Percentiles rank a stretch among this genome's conserved stretches.
These are phyloP conservation scores for Phylloscopus collybita DNA, from an alignment of 2,797 vertebrate species.

Conservation along the genomic window DNA sequence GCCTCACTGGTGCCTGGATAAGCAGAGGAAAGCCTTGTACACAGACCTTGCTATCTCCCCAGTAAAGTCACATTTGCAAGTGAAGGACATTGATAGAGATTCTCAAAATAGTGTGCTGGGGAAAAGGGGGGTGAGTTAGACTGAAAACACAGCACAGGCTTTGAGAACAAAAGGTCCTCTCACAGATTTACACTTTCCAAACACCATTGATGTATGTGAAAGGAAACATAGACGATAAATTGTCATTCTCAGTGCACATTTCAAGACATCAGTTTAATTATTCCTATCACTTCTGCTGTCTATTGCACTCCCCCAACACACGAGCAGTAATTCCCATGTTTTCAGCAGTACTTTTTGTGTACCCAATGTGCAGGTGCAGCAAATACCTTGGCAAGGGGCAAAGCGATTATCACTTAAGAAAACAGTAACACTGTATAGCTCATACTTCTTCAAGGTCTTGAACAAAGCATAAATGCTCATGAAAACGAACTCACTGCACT, in stretches of 20 bases:
- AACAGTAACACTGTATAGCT: constrained; percentile 86
- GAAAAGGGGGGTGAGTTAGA: constrained; percentile 30
- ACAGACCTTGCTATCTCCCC: constrained; percentile 84
- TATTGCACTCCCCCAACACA: neutral
- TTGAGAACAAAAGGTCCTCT: constrained; percentile 80
- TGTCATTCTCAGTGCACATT: constrained; percentile 57
- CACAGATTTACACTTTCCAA: constrained; percentile 55
- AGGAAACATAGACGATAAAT: constrained; percentile 77
- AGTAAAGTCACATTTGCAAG: constrained; percentile 73
- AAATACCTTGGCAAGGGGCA: constrained; percentile 76
- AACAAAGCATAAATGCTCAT: constrained; percentile 84
- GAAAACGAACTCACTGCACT: constrained; percentile 58
- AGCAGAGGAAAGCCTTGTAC: constrained; percentile 84
- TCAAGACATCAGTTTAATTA: constrained; percentile 50
- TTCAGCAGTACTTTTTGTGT: constrained; percentile 37
- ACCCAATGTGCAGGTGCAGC: constrained; percentile 80
- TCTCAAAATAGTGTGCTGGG: constrained; percentile 32
- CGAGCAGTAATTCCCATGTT: constrained; percentile 30
- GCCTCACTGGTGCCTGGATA: constrained; percentile 49
- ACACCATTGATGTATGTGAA: constrained; percentile 75
- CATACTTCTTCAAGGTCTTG: constrained; percentile 90
- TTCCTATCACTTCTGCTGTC: constrained; percentile 31
- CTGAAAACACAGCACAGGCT: constrained; percentile 62
- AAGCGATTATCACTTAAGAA: constrained; percentile 76
- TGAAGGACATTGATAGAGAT: constrained; percentile 84